Conservation (phyloP, 2,797 vertebrate species). For the Catamblyrhynchus diadema region DNA sequence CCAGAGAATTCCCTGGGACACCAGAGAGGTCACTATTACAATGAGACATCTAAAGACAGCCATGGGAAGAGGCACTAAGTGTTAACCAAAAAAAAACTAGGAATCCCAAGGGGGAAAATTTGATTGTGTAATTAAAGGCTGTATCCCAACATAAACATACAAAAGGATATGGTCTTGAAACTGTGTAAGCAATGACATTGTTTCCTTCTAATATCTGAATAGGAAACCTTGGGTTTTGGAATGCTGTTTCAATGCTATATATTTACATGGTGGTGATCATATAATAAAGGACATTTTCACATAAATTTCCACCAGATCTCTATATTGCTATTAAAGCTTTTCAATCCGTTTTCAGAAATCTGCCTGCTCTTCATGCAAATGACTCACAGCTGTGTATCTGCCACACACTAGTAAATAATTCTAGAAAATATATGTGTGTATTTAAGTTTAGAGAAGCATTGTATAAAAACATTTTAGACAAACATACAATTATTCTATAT, state of each 20-base stretch:
- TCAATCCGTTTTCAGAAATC: neutral
- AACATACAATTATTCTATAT: neutral
- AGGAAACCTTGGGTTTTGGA: neutral
- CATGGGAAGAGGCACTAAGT: neutral
- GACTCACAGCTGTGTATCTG: constrained; percentile 32
- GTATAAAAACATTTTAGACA: neutral
- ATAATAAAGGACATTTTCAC: neutral
- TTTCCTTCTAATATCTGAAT: neutral
- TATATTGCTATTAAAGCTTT: constrained; percentile 1
- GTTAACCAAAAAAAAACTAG: neutral
- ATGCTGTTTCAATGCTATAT: neutral
- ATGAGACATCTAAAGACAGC: neutral
- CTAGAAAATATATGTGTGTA: neutral
- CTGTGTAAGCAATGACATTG: neutral
- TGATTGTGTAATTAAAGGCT: constrained; percentile 4
- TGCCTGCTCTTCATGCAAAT: constrained; percentile 23
- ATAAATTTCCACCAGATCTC: neutral
- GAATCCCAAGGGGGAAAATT: neutral
- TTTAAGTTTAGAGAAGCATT: constrained; percentile 6
- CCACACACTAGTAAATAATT: constrained; percentile 26
- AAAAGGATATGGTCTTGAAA: neutral
- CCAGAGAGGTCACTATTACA: rapidly evolving
- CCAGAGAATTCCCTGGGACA: neutral
- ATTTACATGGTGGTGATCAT: neutral
- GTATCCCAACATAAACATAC: neutral